phyloP scores from a whole-genome alignment of 2,113 vertebrate genomes.

The Theropithecus gelada region DNA sequence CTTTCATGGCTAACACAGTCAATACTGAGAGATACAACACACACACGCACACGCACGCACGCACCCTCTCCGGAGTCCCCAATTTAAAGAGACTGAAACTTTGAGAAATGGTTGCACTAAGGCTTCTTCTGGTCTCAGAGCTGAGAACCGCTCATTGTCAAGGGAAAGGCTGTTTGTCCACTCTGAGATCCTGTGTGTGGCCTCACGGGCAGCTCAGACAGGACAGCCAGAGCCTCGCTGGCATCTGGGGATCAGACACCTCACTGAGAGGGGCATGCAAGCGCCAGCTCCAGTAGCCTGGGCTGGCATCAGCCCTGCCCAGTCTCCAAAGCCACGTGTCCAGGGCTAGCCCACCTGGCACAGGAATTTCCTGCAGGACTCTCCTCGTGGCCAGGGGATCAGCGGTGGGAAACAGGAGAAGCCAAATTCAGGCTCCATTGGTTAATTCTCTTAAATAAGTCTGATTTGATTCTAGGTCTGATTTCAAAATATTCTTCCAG shows the following conservation, averaged over 20 bases:
- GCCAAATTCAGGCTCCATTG: not conserved
- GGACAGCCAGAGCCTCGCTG: not conserved
- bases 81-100: not conserved
- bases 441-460: not conserved
- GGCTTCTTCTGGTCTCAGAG: not conserved
- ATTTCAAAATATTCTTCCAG: not conserved
- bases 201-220: not conserved
- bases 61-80: not conserved
- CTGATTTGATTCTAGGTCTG: not conserved
- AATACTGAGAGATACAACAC: accelerated
- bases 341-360: not conserved
- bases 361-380: not conserved
- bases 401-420: not conserved
- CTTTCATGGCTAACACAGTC: not conserved
- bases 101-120: not conserved
- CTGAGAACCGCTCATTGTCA: accelerated
- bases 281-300: not conserved
- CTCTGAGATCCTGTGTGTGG: not conserved
- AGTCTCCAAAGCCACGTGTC: not conserved
- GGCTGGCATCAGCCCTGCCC: not conserved
- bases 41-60: not conserved
- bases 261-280: not conserved
- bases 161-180: not conserved
- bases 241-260: not conserved
- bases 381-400: not conserved